A percentile compares a stretch with the other conserved stretches of the same genome.
Conservation (phyloP, 1,140 invertebrate species). For the Diuraphis noxia region DNA sequence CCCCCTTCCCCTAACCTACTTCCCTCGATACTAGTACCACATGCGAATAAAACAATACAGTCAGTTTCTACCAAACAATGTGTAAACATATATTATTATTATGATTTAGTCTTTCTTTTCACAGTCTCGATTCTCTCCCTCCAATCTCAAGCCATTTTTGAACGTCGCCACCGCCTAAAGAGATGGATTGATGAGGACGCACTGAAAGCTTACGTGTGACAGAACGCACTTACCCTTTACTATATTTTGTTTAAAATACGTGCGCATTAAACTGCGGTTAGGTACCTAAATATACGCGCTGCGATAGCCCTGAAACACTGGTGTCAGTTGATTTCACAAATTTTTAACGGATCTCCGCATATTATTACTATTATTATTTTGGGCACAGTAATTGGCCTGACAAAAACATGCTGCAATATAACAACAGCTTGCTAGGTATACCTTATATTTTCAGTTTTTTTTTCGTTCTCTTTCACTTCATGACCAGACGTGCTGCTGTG, state of each 20-base stretch:
- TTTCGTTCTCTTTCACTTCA: background rate
- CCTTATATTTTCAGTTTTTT: background rate
- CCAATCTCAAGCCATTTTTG: background rate
- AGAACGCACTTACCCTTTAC: background rate
- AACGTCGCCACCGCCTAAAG: background rate
- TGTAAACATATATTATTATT: background rate
- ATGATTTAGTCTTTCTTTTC: background rate
- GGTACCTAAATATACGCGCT: background rate
- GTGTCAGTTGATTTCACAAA: background rate
- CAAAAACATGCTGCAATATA: background rate
- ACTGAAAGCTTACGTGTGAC: background rate
- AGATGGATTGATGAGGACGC: background rate
- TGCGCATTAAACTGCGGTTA: background rate
- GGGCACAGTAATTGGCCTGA: conserved; percentile 6
- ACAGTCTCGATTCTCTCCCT: background rate
- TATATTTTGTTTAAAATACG: background rate
- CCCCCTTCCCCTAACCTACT: no score
- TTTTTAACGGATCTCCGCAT: background rate
- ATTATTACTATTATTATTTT: background rate
- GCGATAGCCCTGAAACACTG: background rate
- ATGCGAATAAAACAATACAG: background rate
- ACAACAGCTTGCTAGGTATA: background rate
- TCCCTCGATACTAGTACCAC: no score
- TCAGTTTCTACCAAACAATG: background rate
- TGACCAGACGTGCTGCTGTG: background rate